A percentile compares a stretch with the other conserved stretches of the same genome.
These are phyloP conservation scores for Gymnodraco acuticeps DNA, from an alignment of 2,797 vertebrate species.

Conservation along the genomic window DNA sequence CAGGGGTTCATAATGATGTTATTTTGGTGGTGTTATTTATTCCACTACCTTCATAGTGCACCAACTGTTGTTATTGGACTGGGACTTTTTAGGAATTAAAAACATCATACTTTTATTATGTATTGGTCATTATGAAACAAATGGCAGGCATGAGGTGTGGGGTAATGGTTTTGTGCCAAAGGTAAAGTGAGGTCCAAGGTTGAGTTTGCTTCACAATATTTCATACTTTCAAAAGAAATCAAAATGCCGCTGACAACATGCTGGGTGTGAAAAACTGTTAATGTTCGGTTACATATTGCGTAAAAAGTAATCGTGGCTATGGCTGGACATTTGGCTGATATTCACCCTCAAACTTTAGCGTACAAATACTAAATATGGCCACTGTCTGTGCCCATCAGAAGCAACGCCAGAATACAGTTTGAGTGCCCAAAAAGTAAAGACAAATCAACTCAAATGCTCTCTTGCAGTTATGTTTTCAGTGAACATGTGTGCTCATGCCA, in stretches of 20 bases:
- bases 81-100: constrained; percentile 55
- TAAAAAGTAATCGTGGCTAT: background rate
- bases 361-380: constrained; percentile 33
- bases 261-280: background rate
- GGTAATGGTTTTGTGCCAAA: constrained; percentile 5
- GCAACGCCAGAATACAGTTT: constrained; percentile 26
- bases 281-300: background rate
- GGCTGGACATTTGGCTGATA: constrained; percentile 4
- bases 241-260: background rate
- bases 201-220: constrained; percentile 3
- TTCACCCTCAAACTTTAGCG: constrained; percentile 5
- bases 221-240: background rate
- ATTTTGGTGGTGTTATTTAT: constrained; percentile 57
- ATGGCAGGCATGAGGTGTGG: constrained; percentile 22
- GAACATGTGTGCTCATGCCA: constrained; percentile 11
- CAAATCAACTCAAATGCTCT: constrained; percentile 26
- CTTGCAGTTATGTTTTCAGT: constrained; percentile 1
- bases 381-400: constrained; percentile 19
- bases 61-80: constrained; percentile 52
- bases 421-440: constrained; percentile 43
- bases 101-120: constrained; percentile 40
- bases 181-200: background rate
- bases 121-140: constrained; percentile 31
- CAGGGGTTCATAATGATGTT: constrained; percentile 55
- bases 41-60: constrained; percentile 39